phyloP scores from a whole-genome alignment of 1,140 invertebrate species.

The Maniola jurtina region DNA sequence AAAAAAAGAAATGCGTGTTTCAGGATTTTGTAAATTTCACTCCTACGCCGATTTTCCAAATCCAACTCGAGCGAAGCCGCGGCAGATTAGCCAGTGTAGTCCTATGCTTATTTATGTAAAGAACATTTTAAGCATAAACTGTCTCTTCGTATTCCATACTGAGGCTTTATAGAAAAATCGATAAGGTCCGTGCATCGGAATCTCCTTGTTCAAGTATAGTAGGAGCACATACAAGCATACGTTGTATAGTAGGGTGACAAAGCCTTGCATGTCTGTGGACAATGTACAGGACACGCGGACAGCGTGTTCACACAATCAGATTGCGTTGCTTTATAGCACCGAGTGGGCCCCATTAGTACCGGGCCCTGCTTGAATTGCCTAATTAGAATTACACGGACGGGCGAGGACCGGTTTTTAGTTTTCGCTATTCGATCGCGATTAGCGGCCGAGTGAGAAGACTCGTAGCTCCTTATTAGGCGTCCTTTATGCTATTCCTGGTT shows the following conservation, averaged over 20 bases:
- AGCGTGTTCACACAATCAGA: conserved; percentile 74
- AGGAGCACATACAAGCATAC: too few relatives aligned
- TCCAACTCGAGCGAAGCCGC: too few relatives aligned
- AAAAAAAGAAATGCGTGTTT: too few relatives aligned
- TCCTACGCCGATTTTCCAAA: too few relatives aligned
- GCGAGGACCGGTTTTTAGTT: conserved; percentile 53
- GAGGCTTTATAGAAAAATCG: conserved; percentile 34
- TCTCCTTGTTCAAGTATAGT: conserved; percentile 18
- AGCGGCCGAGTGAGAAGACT: conserved; percentile 18
- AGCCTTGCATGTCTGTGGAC: conserved; percentile 66
- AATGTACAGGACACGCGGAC: conserved; percentile 63
- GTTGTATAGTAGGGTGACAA: conserved; percentile 64
- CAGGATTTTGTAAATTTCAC: too few relatives aligned
- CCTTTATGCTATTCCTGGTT: conserved; percentile 2
- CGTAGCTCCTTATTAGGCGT: background rate
- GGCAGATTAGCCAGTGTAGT: too few relatives aligned
- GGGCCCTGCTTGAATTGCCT: conserved; percentile 63
- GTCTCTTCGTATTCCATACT: background rate
- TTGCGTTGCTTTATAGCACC: conserved; percentile 66
- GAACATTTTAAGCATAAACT: background rate
- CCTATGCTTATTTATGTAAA: background rate
- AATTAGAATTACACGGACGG: conserved; percentile 71
- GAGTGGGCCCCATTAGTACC: conserved; percentile 59
- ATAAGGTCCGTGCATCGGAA: conserved; percentile 30
- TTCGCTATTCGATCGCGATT: conserved; percentile 51